Evolutionary conservation across 1,140 invertebrate genomes (phyloP).

Genomic region (Rhagoletis zephyria): DNA sequence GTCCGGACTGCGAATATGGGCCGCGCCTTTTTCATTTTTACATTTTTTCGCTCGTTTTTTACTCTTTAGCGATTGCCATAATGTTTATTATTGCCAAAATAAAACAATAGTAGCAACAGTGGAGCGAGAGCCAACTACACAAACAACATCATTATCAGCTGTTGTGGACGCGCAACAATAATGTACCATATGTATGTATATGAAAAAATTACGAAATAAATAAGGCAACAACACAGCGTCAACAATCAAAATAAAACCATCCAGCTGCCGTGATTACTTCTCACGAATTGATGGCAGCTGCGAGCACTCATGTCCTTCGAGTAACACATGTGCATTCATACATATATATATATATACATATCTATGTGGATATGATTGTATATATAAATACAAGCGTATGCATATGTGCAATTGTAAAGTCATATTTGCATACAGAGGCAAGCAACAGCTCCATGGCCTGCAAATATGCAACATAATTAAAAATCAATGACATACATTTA

Average conservation of each 20-base stretch:
- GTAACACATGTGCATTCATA: background rate
- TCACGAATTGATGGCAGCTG: constrained; percentile 24
- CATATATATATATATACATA: background rate
- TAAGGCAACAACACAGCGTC: constrained; percentile 48
- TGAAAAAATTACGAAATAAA: constrained; percentile 47
- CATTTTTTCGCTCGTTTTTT: constrained; percentile 45
- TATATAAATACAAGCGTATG: background rate
- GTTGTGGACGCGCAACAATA: constrained; percentile 27
- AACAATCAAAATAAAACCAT: constrained; percentile 27
- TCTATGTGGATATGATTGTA: background rate
- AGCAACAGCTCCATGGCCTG: background rate
- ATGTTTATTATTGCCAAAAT: constrained; percentile 55
- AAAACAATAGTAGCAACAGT: constrained; percentile 36
- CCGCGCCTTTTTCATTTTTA: background rate
- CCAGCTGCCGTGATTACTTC: constrained; percentile 37
- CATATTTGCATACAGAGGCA: constrained; percentile 15
- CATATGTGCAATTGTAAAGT: background rate
- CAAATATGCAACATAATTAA: constrained; percentile 64
- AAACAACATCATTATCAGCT: constrained; percentile 34
- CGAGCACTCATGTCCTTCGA: background rate
- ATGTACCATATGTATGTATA: background rate
- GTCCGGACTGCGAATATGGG: constrained; percentile 41
- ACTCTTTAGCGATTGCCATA: constrained; percentile 22
- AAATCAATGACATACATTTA: constrained; percentile 71
- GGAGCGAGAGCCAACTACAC: constrained; percentile 32